Evolutionary conservation across 2,888 invertebrate genomes (phyloP), one percentile per base, ranked within the genome.

Genomic region (Entomobrya multifasciata): DNA sequence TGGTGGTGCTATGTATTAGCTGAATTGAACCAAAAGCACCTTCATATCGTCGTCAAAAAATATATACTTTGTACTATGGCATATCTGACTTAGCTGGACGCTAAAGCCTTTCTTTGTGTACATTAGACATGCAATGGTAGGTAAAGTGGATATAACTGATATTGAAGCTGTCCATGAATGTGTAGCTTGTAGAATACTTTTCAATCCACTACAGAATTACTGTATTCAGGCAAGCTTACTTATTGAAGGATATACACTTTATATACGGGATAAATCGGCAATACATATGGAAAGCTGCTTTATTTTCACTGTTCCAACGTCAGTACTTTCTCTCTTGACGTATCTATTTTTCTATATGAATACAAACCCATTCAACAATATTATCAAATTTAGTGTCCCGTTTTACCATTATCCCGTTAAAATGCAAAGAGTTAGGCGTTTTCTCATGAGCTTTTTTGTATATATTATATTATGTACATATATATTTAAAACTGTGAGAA

Each of bases 21-120:
- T 76, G 36, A 72, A 74, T 52, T 74, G 36, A 74, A 74, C 36
- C 74, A 36, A 74, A n/a, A 74, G 36, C 55, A 55, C 22, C 22
- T 74, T 52, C 27, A 17, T 52, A 22, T n/a, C 55, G 20, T 30
- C 52, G 36, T 55, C 74, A 55, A 20, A 65, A 49, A 67, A 20
- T 27, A 15, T 70, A 44, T 70, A 49, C 13, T n/a, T 10, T 36
- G 36, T 6, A 36, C 36, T 36, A 8, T 36, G n/a, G 49, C 13
- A 49, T 49, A 36, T 36, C 36, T 36, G 36, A 36, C 36, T 36
- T 36, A 36, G 36, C 36, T 36, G 36, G 36, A 36, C 36, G 4
- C 4, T 36, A 36, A 36, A 36, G 36, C 36, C 36, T 36, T 36
- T 36, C 8, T 36, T 36, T 36, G 36, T 36, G 36, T 36, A 36